phyloP scores from a whole-genome alignment of 2,888 invertebrate genomes.

The Mimumesa dahlbomi region DNA sequence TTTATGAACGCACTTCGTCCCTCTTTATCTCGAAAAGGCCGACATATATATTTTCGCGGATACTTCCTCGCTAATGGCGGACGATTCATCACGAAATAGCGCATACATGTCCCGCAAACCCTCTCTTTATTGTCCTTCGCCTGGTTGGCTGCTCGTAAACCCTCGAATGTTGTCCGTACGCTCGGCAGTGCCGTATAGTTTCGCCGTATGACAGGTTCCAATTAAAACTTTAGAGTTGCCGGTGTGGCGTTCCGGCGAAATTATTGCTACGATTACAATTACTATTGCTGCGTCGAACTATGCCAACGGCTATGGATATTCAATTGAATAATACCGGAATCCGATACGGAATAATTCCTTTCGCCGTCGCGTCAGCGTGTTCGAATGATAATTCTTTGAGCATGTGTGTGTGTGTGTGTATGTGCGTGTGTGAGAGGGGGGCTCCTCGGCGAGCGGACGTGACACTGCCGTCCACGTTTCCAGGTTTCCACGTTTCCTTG shows the following conservation, averaged over 20 bases:
- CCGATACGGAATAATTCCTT: background rate
- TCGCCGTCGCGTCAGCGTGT: slow-evolving; percentile 3
- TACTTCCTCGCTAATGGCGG: slow-evolving; percentile 20
- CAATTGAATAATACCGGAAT: slow-evolving; percentile 29
- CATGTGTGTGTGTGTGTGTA: no score
- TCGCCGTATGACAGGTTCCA: slow-evolving; percentile 52
- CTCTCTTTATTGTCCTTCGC: slow-evolving; percentile 49
- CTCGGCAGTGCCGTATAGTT: slow-evolving; percentile 30
- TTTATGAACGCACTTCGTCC: no score
- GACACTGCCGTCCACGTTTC: no score
- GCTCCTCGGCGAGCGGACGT: no score
- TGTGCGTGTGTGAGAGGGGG: no score
- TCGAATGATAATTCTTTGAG: slow-evolving; percentile 13
- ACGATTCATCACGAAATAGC: slow-evolving; percentile 41
- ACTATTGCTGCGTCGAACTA: slow-evolving; percentile 35
- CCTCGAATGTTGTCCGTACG: slow-evolving; percentile 20
- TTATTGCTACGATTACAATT: slow-evolving; percentile 50
- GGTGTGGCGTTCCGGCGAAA: slow-evolving; percentile 26
- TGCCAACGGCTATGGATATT: slow-evolving; percentile 27
- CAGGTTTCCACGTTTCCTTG: no score
- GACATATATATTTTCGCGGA: slow-evolving; percentile 12
- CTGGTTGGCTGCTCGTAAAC: slow-evolving; percentile 36
- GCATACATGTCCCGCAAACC: slow-evolving; percentile 38
- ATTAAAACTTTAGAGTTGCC: slow-evolving; percentile 54
- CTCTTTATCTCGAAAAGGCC: slow-evolving; percentile 8